Percentiles rank a stretch among this genome's conserved stretches.
These are phyloP conservation scores for Brachionus rubens DNA, from an alignment of 1,140 invertebrate species.

Conservation along the genomic window DNA sequence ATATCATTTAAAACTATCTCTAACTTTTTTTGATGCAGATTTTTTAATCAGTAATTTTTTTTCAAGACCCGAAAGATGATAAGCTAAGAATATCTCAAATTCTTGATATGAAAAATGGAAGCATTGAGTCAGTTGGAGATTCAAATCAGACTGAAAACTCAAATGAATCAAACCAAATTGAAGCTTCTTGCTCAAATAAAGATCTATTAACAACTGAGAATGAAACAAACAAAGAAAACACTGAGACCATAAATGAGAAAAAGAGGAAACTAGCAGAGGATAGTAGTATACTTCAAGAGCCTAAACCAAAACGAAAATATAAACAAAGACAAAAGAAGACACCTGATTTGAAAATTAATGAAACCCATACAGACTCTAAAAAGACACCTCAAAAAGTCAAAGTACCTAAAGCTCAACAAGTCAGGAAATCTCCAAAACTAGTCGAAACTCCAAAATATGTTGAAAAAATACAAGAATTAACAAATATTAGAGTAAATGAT, in stretches of 20 bases:
- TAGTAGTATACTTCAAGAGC: background rate
- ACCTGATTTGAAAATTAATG: too few relatives aligned
- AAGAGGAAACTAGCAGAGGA: background rate
- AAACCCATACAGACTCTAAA: background rate
- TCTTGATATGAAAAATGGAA: background rate
- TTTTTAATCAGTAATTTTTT: too few relatives aligned
- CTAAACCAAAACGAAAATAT: background rate
- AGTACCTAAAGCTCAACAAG: background rate
- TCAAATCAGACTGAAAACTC: background rate
- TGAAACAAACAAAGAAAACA: background rate
- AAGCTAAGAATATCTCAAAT: conserved; percentile 11
- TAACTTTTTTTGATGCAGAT: too few relatives aligned
- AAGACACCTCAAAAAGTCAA: background rate
- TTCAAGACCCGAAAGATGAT: too few relatives aligned
- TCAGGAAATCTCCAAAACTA: background rate
- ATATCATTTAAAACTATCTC: too few relatives aligned
- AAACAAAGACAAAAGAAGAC: background rate
- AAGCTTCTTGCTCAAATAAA: background rate
- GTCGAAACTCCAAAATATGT: background rate
- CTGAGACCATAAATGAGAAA: background rate
- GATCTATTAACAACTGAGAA: background rate
- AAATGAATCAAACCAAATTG: background rate
- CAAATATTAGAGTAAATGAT: background rate
- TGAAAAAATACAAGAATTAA: too few relatives aligned
- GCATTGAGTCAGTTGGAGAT: background rate